Conservation (phyloP, 92 coral and sea anemone species). For the Ricordea florida region DNA sequence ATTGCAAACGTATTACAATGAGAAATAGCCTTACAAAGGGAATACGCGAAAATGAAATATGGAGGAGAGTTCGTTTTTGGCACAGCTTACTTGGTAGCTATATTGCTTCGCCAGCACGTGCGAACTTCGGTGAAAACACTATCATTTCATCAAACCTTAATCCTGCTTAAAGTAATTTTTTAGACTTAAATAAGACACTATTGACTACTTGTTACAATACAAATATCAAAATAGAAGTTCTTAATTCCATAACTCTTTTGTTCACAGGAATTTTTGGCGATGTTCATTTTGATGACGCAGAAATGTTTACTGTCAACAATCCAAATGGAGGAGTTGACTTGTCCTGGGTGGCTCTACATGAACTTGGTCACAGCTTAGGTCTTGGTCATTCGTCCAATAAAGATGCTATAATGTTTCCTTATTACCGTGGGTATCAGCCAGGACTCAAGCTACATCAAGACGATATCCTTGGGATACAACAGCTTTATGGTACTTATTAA, state of each 20-base stretch:
- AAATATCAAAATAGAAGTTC: no score
- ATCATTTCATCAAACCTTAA: no score
- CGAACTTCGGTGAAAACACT: no score
- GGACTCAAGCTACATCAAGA: slow-evolving; percentile 70
- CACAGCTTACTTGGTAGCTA: no score
- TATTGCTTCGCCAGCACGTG: no score
- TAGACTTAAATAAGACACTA: no score
- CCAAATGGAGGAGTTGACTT: slow-evolving; percentile 64
- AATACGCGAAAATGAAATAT: no score
- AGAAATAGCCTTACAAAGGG: no score
- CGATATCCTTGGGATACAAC: slow-evolving; percentile 83
- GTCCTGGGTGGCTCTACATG: slow-evolving; percentile 92
- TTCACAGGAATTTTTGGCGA: slow-evolving; percentile 77
- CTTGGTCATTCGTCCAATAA: slow-evolving; percentile 78
- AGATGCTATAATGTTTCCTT: slow-evolving; percentile 89
- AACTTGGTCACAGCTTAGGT: slow-evolving; percentile 93
- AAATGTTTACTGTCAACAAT: slow-evolving; percentile 59
- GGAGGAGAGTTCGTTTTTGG: no score
- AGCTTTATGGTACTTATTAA: slow-evolving; percentile 65
- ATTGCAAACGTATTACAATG: no score
- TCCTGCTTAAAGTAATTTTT: no score
- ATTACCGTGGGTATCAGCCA: slow-evolving; percentile 71
- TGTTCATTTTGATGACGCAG: slow-evolving; percentile 94
- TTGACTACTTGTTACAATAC: no score
- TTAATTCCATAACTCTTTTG: neutral